Evolutionary conservation across 2,888 invertebrate species (phyloP).

Genomic region (Papilio elwesi): DNA sequence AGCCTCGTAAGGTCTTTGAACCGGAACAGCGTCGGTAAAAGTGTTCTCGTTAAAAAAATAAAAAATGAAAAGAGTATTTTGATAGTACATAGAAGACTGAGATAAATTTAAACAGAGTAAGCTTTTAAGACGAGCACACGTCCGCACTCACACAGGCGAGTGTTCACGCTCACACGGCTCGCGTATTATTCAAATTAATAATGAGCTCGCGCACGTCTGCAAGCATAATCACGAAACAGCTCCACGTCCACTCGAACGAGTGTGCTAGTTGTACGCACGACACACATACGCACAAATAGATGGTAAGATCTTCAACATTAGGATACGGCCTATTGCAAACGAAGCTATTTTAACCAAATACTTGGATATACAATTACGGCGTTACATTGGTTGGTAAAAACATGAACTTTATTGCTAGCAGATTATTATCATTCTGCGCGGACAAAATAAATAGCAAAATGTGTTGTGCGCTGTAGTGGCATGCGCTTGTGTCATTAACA

Average conservation of each 20-base stretch:
- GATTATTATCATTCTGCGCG: conserved; percentile 16
- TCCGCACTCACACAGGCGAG: conserved; percentile 3
- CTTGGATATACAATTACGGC: neutral
- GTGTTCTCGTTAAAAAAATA: neutral
- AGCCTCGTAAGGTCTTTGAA: conserved; percentile 16
- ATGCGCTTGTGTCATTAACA: conserved; percentile 41
- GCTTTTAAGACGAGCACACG: conserved; percentile 10
- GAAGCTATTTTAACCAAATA: too few relatives aligned
- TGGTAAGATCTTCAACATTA: too few relatives aligned
- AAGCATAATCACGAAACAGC: conserved; percentile 7
- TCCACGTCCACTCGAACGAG: neutral
- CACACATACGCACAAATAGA: neutral
- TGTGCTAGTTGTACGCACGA: neutral
- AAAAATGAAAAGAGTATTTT: neutral
- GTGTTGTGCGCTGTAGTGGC: conserved; percentile 26
- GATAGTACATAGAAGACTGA: conserved; percentile 5
- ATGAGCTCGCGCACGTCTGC: conserved; percentile 7
- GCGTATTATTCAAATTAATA: conserved; percentile 15
- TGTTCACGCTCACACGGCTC: neutral
- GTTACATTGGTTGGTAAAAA: neutral
- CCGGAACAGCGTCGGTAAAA: neutral
- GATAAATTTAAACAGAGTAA: conserved; percentile 14
- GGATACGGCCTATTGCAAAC: too few relatives aligned
- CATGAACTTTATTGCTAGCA: neutral
- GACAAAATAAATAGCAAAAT: conserved; percentile 25